phyloP scores from a whole-genome alignment of 2,888 invertebrate species.

The Cheilosia urbana region DNA sequence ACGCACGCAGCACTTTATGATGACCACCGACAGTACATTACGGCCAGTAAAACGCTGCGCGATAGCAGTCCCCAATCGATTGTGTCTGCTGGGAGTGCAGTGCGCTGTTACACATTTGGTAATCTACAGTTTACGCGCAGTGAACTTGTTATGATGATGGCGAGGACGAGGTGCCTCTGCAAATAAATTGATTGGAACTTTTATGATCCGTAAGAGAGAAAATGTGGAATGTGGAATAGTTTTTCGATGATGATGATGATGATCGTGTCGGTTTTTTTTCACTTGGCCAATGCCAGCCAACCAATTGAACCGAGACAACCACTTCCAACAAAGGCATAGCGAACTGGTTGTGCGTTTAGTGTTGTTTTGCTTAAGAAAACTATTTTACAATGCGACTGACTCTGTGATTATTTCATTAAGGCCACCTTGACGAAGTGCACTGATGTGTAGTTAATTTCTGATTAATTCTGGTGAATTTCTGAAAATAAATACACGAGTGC shows the following conservation, averaged over 20 bases:
- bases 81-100: constrained; percentile 15
- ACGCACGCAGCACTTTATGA: constrained; percentile 61
- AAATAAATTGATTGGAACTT: constrained; percentile 73
- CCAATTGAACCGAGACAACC: constrained; percentile 3
- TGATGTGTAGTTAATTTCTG: constrained; percentile 48
- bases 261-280: constrained; percentile 1
- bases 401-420: constrained; percentile 44
- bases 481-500: constrained; percentile 44
- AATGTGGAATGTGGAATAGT: constrained; percentile 70
- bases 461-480: constrained; percentile 63
- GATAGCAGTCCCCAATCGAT: constrained; percentile 41
- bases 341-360: constrained; percentile 22
- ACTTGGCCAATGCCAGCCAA: not conserved
- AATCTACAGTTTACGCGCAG: constrained; percentile 68
- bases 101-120: constrained; percentile 62
- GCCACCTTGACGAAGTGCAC: constrained; percentile 26
- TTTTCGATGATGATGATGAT: constrained; percentile 50
- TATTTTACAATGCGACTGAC: constrained; percentile 8
- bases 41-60: constrained; percentile 15
- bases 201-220: constrained; percentile 65
- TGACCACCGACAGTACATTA: constrained; percentile 61
- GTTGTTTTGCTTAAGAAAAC: constrained; percentile 16
- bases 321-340: constrained; percentile 30
- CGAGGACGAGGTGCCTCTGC: constrained; percentile 56
- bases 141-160: constrained; percentile 72